Evolutionary conservation across 2,113 vertebrate genomes (phyloP).

Genomic region (Onychorhynchus coronatus): DNA sequence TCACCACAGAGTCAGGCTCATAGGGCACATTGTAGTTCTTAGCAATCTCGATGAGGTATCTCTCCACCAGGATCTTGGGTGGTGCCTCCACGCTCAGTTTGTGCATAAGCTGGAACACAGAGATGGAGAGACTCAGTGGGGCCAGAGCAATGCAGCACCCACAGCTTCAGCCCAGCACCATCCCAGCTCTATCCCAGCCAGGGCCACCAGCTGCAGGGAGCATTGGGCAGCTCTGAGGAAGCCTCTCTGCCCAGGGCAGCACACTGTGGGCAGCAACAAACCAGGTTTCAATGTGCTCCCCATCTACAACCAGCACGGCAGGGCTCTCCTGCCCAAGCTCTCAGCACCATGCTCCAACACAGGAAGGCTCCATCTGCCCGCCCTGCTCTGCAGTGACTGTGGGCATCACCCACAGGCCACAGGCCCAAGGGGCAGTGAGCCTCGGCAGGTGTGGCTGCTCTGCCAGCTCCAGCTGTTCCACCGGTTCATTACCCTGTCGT

Average conservation of each 20-base stretch:
- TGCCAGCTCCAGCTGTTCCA: background rate
- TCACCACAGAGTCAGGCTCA: slow-evolving; percentile 93
- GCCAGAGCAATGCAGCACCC: background rate
- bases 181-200: background rate
- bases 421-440: background rate
- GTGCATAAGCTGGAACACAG: slow-evolving; percentile 87
- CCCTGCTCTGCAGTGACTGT: background rate
- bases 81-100: slow-evolving; percentile 94
- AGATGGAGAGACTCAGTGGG: background rate
- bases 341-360: background rate
- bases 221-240: background rate
- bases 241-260: background rate
- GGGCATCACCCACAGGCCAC: background rate
- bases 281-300: background rate
- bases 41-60: slow-evolving; percentile 97
- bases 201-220: background rate
- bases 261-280: background rate
- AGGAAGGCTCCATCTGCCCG: background rate
- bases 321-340: background rate
- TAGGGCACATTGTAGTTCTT: slow-evolving; percentile 98
- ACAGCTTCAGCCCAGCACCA: background rate
- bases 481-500: slow-evolving; percentile 83
- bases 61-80: slow-evolving; percentile 96
- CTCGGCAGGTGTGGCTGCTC: background rate
- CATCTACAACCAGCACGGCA: background rate